phyloP scores from a whole-genome alignment of 2,888 invertebrate species.

The Cybosia mesomella region DNA sequence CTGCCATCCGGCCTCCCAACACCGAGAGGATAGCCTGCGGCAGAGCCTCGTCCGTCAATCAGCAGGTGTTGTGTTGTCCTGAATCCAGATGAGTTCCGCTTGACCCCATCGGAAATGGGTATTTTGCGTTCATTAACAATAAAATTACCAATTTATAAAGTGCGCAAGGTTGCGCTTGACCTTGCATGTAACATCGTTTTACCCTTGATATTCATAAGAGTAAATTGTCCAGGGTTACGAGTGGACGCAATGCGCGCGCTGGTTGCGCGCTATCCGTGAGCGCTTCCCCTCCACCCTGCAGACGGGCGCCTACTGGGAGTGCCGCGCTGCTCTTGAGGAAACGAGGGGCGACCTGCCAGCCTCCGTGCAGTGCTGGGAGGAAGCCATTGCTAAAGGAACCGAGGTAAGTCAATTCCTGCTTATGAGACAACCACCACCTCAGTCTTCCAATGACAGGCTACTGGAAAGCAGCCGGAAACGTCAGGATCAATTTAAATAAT shows the following conservation, averaged over 20 bases:
- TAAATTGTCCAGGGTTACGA: slow-evolving; percentile 79
- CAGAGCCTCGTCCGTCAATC: no score
- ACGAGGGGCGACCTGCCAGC: slow-evolving; percentile 82
- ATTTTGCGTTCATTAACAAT: no score
- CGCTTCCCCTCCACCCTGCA: slow-evolving; percentile 74
- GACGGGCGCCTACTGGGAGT: slow-evolving; percentile 87
- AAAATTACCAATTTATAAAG: no score
- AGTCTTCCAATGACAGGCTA: no score
- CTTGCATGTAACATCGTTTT: not conserved
- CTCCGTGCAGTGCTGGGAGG: slow-evolving; percentile 87
- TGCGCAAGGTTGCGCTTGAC: not conserved
- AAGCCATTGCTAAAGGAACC: slow-evolving; percentile 86
- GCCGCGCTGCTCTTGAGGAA: slow-evolving; percentile 87
- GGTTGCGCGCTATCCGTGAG: slow-evolving; percentile 83
- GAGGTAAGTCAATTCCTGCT: slow-evolving; percentile 71
- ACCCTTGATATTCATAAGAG: not conserved
- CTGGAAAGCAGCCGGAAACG: no score
- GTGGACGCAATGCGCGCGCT: slow-evolving; percentile 85
- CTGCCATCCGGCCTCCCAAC: no score
- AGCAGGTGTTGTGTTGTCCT: no score
- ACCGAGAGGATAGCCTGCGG: no score
- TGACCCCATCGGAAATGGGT: no score
- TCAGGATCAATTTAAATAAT: no score
- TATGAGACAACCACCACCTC: not conserved
- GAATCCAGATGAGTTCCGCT: no score